Evolutionary conservation across 92 coral and sea anemone genomes (phyloP), one percentile per base, ranked within the genome.

Genomic region (Actinernus sp.): DNA sequence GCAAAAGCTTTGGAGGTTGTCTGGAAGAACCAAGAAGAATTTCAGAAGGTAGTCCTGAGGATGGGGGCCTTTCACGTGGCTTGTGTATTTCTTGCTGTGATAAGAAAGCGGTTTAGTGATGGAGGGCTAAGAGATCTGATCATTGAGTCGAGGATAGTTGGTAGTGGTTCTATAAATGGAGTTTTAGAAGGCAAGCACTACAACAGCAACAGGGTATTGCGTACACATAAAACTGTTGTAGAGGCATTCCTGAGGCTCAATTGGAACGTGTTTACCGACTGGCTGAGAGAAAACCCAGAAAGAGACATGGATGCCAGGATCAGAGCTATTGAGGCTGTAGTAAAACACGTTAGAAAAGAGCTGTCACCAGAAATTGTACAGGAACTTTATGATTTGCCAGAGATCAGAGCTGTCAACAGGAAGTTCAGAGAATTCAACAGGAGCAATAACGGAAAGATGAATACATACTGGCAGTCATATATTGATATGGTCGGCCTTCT

Each of bases 151-250:
- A 68, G 45, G 27, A 52, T 81, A 55, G 76, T 81, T 17, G 88
- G 61, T 25, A 68, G 64, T 63, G 88, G 88, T 33, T 81, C 88
- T 37, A 34, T 81, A 49, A 81, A 81, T 23, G 88, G 88, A 16
- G 88, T 81, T 45, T 55, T 81, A 21, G 71, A 43, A 44, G 88
- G 88, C 21, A 73, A 81, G 82, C 88, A 81, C 56, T 81, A 81
- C 65, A n/a, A n/a, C n/a, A n/a, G n/a, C n/a, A 73, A 73, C 75
- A 49, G 76, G 58, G 71, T 68, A 31, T 26, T 81, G 62, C 55
- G 88, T 34, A 81, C 82, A 37, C 88, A 82, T 65, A 74, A 74
- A 73, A n/a, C n/a, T n/a, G n/a, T n/a, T n/a, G n/a, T n/a, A 19
- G 63, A 59, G 71, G 48, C 82, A 21, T 74, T 74, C 64, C 29